Evolutionary conservation across 2,113 vertebrate species (phyloP), one percentile per base, ranked within the genome.

Genomic region (Antennarius striatus): DNA sequence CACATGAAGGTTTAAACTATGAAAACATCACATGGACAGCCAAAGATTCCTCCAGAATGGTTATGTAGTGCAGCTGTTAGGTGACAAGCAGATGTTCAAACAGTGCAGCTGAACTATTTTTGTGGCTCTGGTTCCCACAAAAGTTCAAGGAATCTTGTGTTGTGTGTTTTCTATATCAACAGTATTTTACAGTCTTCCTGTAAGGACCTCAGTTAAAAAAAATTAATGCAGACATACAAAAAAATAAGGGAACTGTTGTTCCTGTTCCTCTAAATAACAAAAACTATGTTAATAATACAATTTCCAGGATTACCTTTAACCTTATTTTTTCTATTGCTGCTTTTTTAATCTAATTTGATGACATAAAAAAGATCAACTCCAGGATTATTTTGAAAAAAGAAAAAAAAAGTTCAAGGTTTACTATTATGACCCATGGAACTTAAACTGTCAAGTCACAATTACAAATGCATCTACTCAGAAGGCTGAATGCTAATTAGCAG

Each of bases 401-500:
- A 63, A 52, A 29, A 36, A 45, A 40, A 16, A n/a, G 39, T 50
- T 58, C 11, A 47, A 36, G 16, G n/a, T 76, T 71, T 68, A 16
- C 48, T 62, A 65, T 16, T 7, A 4, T 30, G 28, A 40, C 69
- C 57, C 36, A 70, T 59, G 56, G 36, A 75, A 58, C 36, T 56
- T 56, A 29, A 72, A 40, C 60, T 68, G 50, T 63, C 51, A 67
- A 73, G 29, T 74, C 52, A 53, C 36, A 50, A 43, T 69, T 50
- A 56, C 49, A 79, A 67, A 77, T 36, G 56, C 56, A 43, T 72
- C 65, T 28, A 39, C 30, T 4, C 50, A 56, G 39, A 42, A 17
- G 28, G 6, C 29, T 42, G 49, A 58, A 71, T 73, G 50, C 39
- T 73, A 65, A 76, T 80, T 54, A 78, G 29, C 56, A 47, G 59